Evolutionary conservation across 2,888 invertebrate genomes (phyloP).

Genomic region (Thera britannica): DNA sequence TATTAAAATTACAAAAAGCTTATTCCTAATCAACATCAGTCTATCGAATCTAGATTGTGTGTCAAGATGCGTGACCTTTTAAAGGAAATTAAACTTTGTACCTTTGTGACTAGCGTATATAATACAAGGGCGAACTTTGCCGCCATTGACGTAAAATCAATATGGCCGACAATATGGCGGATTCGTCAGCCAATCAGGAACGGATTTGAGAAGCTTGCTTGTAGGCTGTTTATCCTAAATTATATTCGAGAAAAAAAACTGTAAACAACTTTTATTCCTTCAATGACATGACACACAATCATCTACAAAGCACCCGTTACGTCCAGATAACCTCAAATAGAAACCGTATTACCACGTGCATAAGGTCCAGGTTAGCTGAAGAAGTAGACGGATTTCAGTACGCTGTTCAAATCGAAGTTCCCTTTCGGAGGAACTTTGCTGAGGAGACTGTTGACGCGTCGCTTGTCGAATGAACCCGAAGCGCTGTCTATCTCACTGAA

Average conservation of each 20-base stretch:
- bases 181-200: not conserved
- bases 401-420: conserved; percentile 89
- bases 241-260: conserved; percentile 2
- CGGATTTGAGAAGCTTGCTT: not conserved
- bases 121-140: not conserved
- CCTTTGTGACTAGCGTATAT: not conserved
- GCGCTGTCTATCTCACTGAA: conserved; percentile 78
- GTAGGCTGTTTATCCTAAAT: not conserved
- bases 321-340: conserved; percentile 19
- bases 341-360: conserved; percentile 24
- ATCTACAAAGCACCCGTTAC: conserved; percentile 10
- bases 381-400: conserved; percentile 92
- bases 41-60: conserved; percentile 42
- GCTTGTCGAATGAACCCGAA: conserved; percentile 83
- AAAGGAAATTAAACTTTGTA: conserved; percentile 9
- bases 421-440: conserved; percentile 89
- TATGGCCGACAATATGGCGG: conserved; percentile 1
- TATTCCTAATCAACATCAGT: conserved; percentile 46
- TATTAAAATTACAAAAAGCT: conserved; percentile 48
- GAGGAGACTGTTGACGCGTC: conserved; percentile 86
- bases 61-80: conserved; percentile 32
- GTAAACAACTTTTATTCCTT: not conserved
- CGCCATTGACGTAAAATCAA: not conserved
- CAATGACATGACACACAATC: conserved; percentile 40
- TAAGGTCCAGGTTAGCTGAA: conserved; percentile 87